Conservation (phyloP, 2,113 vertebrate genomes). For the Dermatemys mawii region DNA sequence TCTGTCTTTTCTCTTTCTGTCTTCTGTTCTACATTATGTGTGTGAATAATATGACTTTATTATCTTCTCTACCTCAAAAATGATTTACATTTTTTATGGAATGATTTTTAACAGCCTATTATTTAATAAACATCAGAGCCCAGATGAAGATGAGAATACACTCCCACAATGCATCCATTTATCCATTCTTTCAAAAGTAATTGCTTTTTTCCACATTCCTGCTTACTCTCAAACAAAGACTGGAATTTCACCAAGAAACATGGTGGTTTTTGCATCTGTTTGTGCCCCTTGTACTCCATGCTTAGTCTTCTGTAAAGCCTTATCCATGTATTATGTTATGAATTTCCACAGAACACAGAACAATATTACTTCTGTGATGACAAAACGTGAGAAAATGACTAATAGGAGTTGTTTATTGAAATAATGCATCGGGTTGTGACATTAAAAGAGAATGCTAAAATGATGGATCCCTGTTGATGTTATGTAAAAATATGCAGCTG, state of each 20-base stretch:
- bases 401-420: slow-evolving; percentile 71
- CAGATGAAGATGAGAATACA: background rate
- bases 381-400: slow-evolving; percentile 68
- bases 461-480: slow-evolving; percentile 52
- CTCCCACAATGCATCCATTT: slow-evolving; percentile 22
- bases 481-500: slow-evolving; percentile 66
- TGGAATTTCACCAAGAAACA: slow-evolving; percentile 37
- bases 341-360: slow-evolving; percentile 53
- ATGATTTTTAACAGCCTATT: slow-evolving; percentile 22
- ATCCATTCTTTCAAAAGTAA: slow-evolving; percentile 32
- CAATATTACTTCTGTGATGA: slow-evolving; percentile 57
- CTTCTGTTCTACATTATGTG: background rate
- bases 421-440: slow-evolving; percentile 58
- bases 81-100: slow-evolving; percentile 30
- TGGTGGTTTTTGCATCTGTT: slow-evolving; percentile 28
- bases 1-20: background rate
- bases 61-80: background rate
- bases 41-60: background rate
- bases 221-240: slow-evolving; percentile 42
- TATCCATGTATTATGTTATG: slow-evolving; percentile 56
- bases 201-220: slow-evolving; percentile 18
- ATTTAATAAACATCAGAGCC: background rate
- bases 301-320: slow-evolving; percentile 43
- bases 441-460: slow-evolving; percentile 42
- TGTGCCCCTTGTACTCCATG: slow-evolving; percentile 28